Evolutionary conservation across 2,888 invertebrate genomes (phyloP), one percentile per base, ranked within the genome.

Genomic region (Eurytoma californica): DNA sequence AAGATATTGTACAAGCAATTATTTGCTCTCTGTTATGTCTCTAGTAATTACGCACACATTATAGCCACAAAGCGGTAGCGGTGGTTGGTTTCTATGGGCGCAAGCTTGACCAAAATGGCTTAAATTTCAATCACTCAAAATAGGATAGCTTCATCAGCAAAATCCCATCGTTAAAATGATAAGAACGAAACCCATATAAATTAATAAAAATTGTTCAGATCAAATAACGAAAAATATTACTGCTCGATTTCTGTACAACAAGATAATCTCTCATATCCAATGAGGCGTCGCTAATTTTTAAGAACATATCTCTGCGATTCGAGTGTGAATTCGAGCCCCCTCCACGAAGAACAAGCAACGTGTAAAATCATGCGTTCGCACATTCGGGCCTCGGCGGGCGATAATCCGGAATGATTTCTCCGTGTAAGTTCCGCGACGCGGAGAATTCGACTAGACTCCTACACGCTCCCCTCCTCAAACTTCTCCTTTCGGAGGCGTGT

Each of bases 41-140:
- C n/a, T n/a, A 57, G 60, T 72, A 69, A 77, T 77, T 66, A 70
- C 77, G 58, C 7, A 39, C 66, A 30, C 66, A 66, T 72, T 66
- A 63, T 16, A 51, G 39, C 77, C 72, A 14, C 72, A 72, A 66
- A n/a, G 72, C 20, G 72, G 51, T 58, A 13, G 58, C 72, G 51
- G 77, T 58, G 49, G 51, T 51, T 20, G 58, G 58, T 20, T 55
- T 30, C 58, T 39, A 66, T 18, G n/a, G 68, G 13, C 58, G 39
- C 47, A 61, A 24, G 24, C 61, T 61, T 14, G 39, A 60, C 61
- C 75, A n/a, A 61, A 69, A 70, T 70, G 57, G 70, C 58, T 77
- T 70, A 57, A 39, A 74, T 63, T 65, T 70, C 24, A 28, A 77
- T 70, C 66, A 28, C 70, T 77, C 70, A 49, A 28, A 70, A 39